phyloP scores from a whole-genome alignment of 2,113 vertebrate genomes.

The Archocentrus centrarchus region DNA sequence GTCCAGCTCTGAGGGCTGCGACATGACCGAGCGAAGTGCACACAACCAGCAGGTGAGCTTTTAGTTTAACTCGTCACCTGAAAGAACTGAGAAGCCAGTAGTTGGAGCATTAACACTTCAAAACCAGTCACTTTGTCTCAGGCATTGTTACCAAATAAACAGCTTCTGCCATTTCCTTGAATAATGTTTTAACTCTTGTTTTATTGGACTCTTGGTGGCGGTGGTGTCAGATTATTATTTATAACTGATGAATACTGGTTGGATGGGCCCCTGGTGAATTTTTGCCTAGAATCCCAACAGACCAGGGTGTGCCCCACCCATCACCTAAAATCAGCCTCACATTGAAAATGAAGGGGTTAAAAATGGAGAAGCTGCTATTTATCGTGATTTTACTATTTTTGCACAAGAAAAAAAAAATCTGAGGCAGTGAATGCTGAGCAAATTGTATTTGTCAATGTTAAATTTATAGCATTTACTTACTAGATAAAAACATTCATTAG shows the following conservation, averaged over 20 bases:
- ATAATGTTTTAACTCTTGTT: not conserved
- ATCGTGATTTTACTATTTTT: not conserved
- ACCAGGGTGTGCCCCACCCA: not conserved
- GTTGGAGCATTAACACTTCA: not conserved
- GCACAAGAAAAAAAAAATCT: not conserved
- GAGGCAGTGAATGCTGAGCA: no score
- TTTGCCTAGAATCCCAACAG: fast-evolving
- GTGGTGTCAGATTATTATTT: not conserved
- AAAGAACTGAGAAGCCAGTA: not conserved
- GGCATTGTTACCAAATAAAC: not conserved
- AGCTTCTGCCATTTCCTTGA: not conserved
- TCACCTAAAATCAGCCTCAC: no score
- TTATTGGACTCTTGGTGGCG: not conserved
- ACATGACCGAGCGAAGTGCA: no score
- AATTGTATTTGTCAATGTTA: not conserved
- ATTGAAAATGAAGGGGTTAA: not conserved
- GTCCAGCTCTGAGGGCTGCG: no score
- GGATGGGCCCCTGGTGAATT: not conserved
- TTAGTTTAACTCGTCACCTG: not conserved
- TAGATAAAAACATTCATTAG: not conserved
- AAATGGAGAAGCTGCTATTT: no score
- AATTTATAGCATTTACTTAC: not conserved
- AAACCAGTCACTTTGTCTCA: not conserved
- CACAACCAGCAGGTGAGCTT: no score
- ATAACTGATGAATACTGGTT: not conserved